Base-by-base conservation (phyloP, 2,888 invertebrate species). In the Uropetala carovei region DNA sequence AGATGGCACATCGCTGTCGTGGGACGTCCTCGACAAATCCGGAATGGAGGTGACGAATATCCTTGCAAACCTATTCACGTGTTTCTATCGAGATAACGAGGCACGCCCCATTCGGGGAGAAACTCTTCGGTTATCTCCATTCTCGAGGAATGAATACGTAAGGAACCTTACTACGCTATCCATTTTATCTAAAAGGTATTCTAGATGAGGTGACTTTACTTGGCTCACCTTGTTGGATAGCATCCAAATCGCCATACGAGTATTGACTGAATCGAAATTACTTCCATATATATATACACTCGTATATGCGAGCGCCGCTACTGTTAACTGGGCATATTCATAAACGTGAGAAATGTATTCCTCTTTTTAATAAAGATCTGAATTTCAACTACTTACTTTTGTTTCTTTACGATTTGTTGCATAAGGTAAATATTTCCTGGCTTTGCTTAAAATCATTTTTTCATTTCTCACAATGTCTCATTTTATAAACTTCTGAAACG, bases 1-100 rank as follows among this genome's bases (percentile, higher is more conserved):
- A 75, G 75, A 22, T 75, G 75, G 68, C 68, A 68, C 68, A 68
- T 68, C 68, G 68, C 68, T 18, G 68, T 18, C 68, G 68, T 68
- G 68, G n/a, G 68, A 75, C 75, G 75, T 22, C 75, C 75, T 10
- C 27, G 75, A 27, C 22, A 10, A 13, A 27, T 27, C 75, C 13
- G 64, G 18, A 64, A 14, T n/a, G 64, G 75, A 75, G 75, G 75
- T 75, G 75, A 75, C 75, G 27, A 75, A 75, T 75, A 75, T 13
- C 22, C 27, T 68, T 22, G 68, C 7, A 68, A 68, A 68, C n/a
- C 68, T 11, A 27, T 10, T 75, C 75, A 27, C 75, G 75, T 75
- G 11, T 43, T 18, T 75, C 2, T 13, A 75, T 75, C 75, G 75
- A 14, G 22, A 27, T 27, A 8, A 11, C 0, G 27, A 75, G 75